These are phyloP conservation scores for Serrognathus titanus DNA, from an alignment of 2,888 invertebrate species.

Conservation along the genomic window DNA sequence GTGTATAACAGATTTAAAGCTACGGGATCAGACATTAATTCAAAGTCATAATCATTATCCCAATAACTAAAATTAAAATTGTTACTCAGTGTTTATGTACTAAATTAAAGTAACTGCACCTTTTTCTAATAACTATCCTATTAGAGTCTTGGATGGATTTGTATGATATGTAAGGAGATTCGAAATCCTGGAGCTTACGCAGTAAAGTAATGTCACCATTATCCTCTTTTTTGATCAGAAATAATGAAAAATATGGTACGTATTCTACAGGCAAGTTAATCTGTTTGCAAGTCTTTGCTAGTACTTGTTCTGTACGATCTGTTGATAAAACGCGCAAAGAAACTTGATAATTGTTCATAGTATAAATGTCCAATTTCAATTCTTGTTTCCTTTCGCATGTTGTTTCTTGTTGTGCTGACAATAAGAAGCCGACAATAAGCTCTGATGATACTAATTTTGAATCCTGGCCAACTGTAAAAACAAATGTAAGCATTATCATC, in stretches of 20 bases:
- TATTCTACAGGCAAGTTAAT: slow-evolving; percentile 77
- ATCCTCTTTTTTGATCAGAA: slow-evolving; percentile 76
- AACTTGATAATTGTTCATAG: slow-evolving; percentile 85
- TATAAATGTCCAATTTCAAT: slow-evolving; percentile 74
- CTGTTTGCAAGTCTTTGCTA: slow-evolving; percentile 77
- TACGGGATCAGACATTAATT: slow-evolving; percentile 76
- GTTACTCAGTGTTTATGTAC: background rate
- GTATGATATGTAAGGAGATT: slow-evolving; percentile 92
- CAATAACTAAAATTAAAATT: slow-evolving; percentile 66
- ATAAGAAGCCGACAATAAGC: slow-evolving; percentile 79
- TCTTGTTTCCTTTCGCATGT: slow-evolving; percentile 64
- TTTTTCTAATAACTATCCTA: slow-evolving; percentile 81
- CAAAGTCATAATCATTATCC: slow-evolving; percentile 80
- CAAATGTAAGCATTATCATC: background rate
- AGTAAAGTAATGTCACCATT: slow-evolving; percentile 70
- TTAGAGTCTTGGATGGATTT: slow-evolving; percentile 72
- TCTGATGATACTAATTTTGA: slow-evolving; percentile 73
- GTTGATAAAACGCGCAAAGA: slow-evolving; percentile 75
- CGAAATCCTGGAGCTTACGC: slow-evolving; percentile 92
- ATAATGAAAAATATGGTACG: slow-evolving; percentile 86
- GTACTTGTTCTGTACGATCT: slow-evolving; percentile 78
- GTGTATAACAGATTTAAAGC: slow-evolving; percentile 83
- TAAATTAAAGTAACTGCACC: slow-evolving; percentile 51
- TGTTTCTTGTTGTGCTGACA: slow-evolving; percentile 90
- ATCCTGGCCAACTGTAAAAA: slow-evolving; percentile 79